Base-by-base conservation (phyloP, 2,797 vertebrate genomes). In the Hephaestus fuliginosus region DNA sequence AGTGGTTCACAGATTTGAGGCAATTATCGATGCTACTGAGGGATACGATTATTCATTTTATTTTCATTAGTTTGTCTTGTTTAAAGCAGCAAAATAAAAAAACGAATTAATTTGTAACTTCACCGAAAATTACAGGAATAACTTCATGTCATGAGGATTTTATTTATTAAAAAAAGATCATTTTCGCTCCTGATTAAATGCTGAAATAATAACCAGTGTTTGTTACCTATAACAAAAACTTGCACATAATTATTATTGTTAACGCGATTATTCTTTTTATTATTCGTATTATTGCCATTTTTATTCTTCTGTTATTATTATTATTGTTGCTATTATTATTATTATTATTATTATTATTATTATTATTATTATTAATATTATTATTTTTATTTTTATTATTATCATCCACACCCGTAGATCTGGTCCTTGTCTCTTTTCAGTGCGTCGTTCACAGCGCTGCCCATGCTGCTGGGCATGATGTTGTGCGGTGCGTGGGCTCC, bases 341-440 rank as follows among this genome's bases (percentile, higher is more conserved):
- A 39, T 9, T 39, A 39, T 39, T 39, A 39, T 39, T 39, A 39
- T 33, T 33, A 33, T 33, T 33, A 12, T 49, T 43, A 5, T 60
- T 33, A 28, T 51, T 25, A 2, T 39, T 39, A 0, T 39, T 39
- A 11, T 33, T 4, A 10, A n/a, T 36, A 28, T 9, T 46, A 25
- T 15, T 15, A 22, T n/a, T 18, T 11, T 15, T n/a, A 13, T 53
- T 66, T 13, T 33, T 55, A 12, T 49, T 43, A 5, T 60, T 33
- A 28, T 51, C 28, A 36, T 70, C 44, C 76, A 22, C 96, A 99
- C 98, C 98, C 98, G 86, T 98, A 98, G 89, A 98, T 98, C 63
- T 97, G 97, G 93, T 99, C 98, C 95, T 98, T 98, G 96, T 98
- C 97, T 89, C 97, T 93, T 91, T 98, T 99, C 83, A 99, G 94